Evolutionary conservation across 2,113 vertebrate species (phyloP).

Genomic region (Aramus guarauna): DNA sequence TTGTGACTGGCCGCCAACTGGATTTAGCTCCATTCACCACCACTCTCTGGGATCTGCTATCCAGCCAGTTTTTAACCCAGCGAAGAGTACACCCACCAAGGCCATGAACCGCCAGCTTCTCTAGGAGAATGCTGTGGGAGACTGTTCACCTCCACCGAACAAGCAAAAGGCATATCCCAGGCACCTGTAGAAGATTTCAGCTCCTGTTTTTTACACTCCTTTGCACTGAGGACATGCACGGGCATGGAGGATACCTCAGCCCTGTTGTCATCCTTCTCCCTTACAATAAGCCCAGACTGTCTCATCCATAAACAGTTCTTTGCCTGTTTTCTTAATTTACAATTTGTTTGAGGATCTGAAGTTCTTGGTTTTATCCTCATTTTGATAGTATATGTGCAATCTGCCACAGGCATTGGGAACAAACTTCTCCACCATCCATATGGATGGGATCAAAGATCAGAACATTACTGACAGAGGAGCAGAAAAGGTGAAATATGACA

Average conservation of each 20-base stretch:
- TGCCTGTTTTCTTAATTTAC: not conserved
- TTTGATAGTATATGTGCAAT: not conserved
- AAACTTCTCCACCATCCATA: not conserved
- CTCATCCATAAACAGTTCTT: not conserved
- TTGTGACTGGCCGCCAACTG: too few relatives aligned
- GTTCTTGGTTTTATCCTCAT: not conserved
- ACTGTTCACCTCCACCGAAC: not conserved
- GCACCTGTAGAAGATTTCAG: not conserved
- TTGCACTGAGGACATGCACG: not conserved
- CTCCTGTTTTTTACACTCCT: not conserved
- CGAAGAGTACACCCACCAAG: too few relatives aligned
- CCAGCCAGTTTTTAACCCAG: too few relatives aligned
- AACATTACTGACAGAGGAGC: not conserved
- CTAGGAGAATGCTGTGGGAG: too few relatives aligned
- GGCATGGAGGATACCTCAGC: not conserved
- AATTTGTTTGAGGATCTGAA: not conserved
- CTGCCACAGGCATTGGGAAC: not conserved
- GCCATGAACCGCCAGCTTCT: too few relatives aligned
- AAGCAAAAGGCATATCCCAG: not conserved
- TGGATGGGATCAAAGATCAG: constrained; percentile 48
- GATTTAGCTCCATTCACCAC: too few relatives aligned
- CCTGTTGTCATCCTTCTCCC: not conserved
- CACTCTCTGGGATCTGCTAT: too few relatives aligned
- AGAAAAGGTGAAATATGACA: constrained; percentile 1
- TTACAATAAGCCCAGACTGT: not conserved